phyloP scores from a whole-genome alignment of 2,888 invertebrate genomes.

The Sacculina carcini region DNA sequence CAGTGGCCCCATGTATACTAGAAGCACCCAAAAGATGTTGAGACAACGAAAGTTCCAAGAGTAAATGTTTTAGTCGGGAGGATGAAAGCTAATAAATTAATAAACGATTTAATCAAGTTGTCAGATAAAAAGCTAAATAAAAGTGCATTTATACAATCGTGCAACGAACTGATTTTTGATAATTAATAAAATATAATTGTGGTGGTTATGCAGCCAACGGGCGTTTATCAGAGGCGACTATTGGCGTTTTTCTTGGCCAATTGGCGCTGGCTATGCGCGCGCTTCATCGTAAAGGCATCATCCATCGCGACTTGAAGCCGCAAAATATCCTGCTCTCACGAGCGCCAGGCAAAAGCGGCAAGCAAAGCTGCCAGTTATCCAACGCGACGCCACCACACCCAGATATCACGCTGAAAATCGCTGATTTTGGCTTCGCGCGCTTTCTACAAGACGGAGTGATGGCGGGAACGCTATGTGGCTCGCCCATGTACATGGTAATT shows the following conservation, averaged over 20 bases:
- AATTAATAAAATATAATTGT: too few species aligned
- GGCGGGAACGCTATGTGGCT: slow-evolving; percentile 97
- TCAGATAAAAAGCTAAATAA: too few species aligned
- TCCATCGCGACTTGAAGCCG: slow-evolving; percentile 95
- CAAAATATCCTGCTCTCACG: slow-evolving; percentile 94
- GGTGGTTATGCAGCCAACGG: slow-evolving; percentile 43
- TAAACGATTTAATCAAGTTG: too few species aligned
- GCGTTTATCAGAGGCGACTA: slow-evolving; percentile 88
- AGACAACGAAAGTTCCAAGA: too few species aligned
- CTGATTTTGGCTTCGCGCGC: slow-evolving; percentile 97
- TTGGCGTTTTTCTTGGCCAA: slow-evolving; percentile 76
- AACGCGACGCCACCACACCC: slow-evolving; percentile 41
- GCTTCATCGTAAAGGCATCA: slow-evolving; percentile 85
- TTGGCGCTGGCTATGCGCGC: slow-evolving; percentile 92
- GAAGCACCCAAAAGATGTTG: too few species aligned
- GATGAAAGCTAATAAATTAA: too few species aligned
- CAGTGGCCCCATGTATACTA: too few species aligned
- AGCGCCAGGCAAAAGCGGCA: slow-evolving; percentile 35
- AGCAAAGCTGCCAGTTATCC: too few species aligned
- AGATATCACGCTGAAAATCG: slow-evolving; percentile 82
- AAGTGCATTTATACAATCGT: too few species aligned
- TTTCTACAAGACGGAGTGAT: slow-evolving; percentile 96
- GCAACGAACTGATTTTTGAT: too few species aligned
- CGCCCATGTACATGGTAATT: slow-evolving; percentile 97
- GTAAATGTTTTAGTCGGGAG: too few species aligned